Evolutionary conservation across 2,113 vertebrate species (phyloP), one percentile per base, ranked within the genome.

Genomic region (Osmerus eperlanus): DNA sequence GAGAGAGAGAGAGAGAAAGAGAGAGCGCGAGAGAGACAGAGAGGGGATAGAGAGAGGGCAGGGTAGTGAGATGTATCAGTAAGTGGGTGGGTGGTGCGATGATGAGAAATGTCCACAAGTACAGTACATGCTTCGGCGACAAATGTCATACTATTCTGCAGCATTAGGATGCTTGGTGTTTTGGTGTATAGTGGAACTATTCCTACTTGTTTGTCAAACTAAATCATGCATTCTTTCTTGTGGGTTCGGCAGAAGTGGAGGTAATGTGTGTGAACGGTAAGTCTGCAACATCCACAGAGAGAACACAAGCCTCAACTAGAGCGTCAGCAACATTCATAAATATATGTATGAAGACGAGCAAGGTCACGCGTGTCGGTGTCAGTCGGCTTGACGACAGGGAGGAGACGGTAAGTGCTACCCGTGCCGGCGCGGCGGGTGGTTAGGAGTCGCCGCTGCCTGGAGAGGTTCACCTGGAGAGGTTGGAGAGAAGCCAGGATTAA

Each of bases 401-500:
- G 58, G 19, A 25, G 21, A 25, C 5, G 18, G 15, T 18, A 3
- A 21, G 11, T 2, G 18, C 13, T 2, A 18, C 5, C 18, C 19
- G 19, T 23, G 16, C 55, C 55, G n/a, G 55, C 23, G 9, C 12
- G 64, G 18, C 29, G 32, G 63, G n/a, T 65, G 16, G 36, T 29
- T 11, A 14, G 32, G 32, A 41, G 63, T 65, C 18, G 47, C n/a
- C 13, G 64, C 64, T 51, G 9, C 41, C 41, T 47, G 64, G 18
- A n/a, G 32, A 19, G 41, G 11, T 14, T 21, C 18, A 19, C 36
- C 28, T n/a, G n/a, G n/a, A n/a, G n/a, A n/a, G n/a, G n/a, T n/a
- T 11, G 41, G 64, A 13, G 41, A 47, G 41, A 65, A 65, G 64
- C 41, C 21, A 41, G 64, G 19, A 65, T 65, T 65, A 47, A 23